A percentile compares a stretch with the other conserved stretches of the same genome.
These are phyloP conservation scores for Netelia inedita DNA, from an alignment of 2,888 invertebrate genomes.

Conservation along the genomic window DNA sequence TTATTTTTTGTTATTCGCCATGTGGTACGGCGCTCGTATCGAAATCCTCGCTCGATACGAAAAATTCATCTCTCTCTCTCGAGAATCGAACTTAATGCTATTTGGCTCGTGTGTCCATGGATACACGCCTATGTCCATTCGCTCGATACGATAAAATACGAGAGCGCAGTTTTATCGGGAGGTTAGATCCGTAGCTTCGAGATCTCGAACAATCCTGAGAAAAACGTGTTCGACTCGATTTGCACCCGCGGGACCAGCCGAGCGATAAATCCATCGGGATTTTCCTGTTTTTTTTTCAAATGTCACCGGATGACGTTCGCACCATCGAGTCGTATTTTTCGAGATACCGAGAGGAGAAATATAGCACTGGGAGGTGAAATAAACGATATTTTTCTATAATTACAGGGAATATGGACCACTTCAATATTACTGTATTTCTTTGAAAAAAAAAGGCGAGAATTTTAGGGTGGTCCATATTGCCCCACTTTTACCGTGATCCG, in stretches of 20 bases:
- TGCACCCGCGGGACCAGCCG: slow-evolving; percentile 19
- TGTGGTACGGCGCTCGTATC: background rate
- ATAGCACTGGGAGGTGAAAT: background rate
- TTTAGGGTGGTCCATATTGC: no score
- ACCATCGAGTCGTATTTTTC: background rate
- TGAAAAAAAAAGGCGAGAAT: background rate
- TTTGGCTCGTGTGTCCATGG: background rate
- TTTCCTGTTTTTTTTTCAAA: background rate
- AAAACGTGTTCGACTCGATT: slow-evolving; percentile 19
- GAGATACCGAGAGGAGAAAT: background rate
- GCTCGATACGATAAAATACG: background rate
- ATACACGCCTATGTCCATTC: slow-evolving; percentile 11
- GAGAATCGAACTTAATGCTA: background rate
- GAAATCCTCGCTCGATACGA: slow-evolving; percentile 30
- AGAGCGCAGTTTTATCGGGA: slow-evolving; percentile 17
- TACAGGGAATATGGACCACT: background rate
- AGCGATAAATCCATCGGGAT: slow-evolving; percentile 26
- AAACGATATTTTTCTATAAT: background rate
- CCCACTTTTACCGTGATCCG: no score
- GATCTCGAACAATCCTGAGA: slow-evolving; percentile 42
- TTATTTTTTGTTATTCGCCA: background rate
- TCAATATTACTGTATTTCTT: background rate
- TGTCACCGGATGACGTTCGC: slow-evolving; percentile 5
- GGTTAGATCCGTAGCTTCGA: slow-evolving; percentile 31
- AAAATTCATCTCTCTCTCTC: slow-evolving; percentile 23